These are phyloP conservation scores for Microcebus murinus DNA, from an alignment of 2,113 vertebrate species.

Conservation along the genomic window DNA sequence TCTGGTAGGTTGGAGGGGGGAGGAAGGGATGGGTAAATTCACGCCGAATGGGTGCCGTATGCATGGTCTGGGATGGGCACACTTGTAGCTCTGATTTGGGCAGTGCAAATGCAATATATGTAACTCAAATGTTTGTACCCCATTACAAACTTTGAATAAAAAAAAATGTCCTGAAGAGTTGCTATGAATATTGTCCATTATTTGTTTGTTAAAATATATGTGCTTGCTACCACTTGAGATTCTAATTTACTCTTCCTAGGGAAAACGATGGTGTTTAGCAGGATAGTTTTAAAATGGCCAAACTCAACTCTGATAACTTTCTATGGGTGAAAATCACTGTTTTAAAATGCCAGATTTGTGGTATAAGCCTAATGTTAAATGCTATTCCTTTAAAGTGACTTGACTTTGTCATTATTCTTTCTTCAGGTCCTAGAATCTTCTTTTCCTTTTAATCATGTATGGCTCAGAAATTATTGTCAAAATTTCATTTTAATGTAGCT, in stretches of 20 bases:
- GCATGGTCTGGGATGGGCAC: too few species aligned
- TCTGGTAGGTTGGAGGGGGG: too few species aligned
- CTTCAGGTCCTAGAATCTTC: background rate
- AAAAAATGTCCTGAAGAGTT: background rate
- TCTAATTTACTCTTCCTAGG: background rate
- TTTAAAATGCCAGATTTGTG: background rate
- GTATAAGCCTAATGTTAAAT: background rate
- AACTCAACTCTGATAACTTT: background rate
- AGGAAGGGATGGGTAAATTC: too few species aligned
- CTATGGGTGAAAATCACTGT: background rate
- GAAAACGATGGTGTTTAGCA: background rate
- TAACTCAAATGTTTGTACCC: too few species aligned
- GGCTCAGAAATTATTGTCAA: conserved; percentile 12
- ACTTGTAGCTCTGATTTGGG: too few species aligned
- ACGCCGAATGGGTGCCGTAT: too few species aligned
- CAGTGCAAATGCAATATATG: too few species aligned
- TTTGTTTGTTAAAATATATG: background rate
- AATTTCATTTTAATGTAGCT: background rate
- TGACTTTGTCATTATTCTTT: background rate
- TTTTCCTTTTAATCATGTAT: background rate
- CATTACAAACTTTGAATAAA: background rate
- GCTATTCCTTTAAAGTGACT: background rate
- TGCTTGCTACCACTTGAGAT: background rate
- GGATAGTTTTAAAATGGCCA: background rate
- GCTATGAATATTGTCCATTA: too few species aligned